Evolutionary conservation across 2,113 vertebrate species (phyloP).

Genomic region (Emberiza fucata): DNA sequence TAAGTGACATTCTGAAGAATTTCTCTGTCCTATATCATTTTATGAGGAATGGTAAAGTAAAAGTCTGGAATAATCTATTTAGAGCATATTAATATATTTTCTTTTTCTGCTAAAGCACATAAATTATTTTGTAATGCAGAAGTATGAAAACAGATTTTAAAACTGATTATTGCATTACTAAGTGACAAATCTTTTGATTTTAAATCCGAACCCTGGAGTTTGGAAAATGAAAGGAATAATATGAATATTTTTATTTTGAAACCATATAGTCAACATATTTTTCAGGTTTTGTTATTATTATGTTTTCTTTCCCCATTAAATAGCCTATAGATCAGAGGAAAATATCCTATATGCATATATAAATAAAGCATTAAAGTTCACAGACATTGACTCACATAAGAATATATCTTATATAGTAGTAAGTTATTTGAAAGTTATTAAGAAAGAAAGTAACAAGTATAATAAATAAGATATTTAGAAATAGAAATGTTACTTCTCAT

Average conservation of each 20-base stretch:
- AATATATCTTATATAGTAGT: neutral
- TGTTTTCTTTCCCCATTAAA: neutral
- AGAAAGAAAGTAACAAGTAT: neutral
- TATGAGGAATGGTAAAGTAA: neutral
- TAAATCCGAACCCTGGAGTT: neutral
- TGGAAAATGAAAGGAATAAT: neutral
- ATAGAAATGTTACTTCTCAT: neutral
- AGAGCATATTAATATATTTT: neutral
- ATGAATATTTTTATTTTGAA: neutral
- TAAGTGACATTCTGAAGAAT: neutral
- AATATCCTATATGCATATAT: neutral
- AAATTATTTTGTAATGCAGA: neutral
- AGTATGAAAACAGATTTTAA: neutral
- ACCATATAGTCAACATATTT: fast-evolving
- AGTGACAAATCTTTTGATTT: neutral
- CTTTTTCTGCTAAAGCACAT: neutral
- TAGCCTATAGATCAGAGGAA: neutral
- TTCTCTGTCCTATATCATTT: neutral
- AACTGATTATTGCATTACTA: neutral
- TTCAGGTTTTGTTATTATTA: neutral
- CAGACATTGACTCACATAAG: neutral
- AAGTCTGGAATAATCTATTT: neutral
- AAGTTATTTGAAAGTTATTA: neutral
- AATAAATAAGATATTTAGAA: neutral
- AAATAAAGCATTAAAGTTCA: neutral